Evolutionary conservation across 2,113 vertebrate genomes (phyloP).

Genomic region (Brachyhypopomus occidentalis): DNA sequence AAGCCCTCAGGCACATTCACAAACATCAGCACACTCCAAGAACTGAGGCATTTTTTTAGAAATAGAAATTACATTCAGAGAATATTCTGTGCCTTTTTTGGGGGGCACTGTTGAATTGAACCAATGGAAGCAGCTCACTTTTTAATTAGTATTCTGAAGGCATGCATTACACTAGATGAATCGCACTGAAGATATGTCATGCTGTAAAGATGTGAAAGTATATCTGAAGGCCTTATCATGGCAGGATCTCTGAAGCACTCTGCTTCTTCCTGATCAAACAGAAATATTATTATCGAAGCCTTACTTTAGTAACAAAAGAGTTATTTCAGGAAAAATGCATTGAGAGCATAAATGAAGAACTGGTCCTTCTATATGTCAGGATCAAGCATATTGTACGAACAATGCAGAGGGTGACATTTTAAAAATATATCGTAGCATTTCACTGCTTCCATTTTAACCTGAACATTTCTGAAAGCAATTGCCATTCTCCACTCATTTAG

Average conservation of each 20-base stretch:
- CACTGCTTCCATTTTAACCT: neutral
- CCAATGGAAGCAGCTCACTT: neutral
- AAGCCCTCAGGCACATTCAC: neutral
- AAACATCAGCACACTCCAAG: neutral
- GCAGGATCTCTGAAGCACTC: slow-evolving; percentile 28
- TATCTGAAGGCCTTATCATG: slow-evolving; percentile 42
- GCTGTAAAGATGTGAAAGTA: slow-evolving; percentile 40
- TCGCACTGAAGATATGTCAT: slow-evolving; percentile 25
- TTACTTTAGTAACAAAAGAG: slow-evolving; percentile 35
- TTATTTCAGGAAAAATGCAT: slow-evolving; percentile 4
- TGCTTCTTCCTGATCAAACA: slow-evolving; percentile 20
- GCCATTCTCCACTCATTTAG: neutral
- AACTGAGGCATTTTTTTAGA: neutral
- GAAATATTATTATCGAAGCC: slow-evolving; percentile 41
- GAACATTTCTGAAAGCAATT: neutral
- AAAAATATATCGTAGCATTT: neutral
- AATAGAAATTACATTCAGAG: neutral
- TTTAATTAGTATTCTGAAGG: slow-evolving; percentile 38
- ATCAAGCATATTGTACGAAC: neutral
- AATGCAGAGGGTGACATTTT: neutral
- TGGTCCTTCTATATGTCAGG: neutral
- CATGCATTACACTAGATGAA: neutral
- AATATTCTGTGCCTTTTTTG: slow-evolving; percentile 14
- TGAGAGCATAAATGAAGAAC: neutral
- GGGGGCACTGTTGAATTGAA: neutral